Evolutionary conservation across 2,888 invertebrate species (phyloP).

Genomic region (Aleiodes testaceus): DNA sequence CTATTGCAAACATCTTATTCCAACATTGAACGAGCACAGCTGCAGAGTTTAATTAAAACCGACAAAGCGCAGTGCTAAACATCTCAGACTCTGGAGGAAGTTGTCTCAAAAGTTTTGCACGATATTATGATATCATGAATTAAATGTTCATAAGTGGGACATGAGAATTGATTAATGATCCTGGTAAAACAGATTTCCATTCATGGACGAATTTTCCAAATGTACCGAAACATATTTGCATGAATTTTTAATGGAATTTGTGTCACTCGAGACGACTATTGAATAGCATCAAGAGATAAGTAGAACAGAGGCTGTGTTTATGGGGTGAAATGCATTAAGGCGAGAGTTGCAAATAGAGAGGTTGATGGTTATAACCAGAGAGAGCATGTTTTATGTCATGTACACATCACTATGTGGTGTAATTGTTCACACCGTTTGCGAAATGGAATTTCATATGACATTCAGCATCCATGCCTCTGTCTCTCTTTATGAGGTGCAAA

Average conservation of each 20-base stretch:
- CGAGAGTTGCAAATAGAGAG: background rate
- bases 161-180: background rate
- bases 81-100: slow-evolving; percentile 17
- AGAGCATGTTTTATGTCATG: no score
- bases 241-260: no score
- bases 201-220: background rate
- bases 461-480: no score
- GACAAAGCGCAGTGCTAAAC: slow-evolving; percentile 42
- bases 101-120: slow-evolving; percentile 47
- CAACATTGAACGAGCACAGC: slow-evolving; percentile 48
- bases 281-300: no score
- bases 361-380: no score
- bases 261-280: no score
- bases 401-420: no score
- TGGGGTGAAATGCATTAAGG: background rate
- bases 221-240: background rate
- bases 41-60: slow-evolving; percentile 54
- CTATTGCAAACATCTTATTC: slow-evolving; percentile 34
- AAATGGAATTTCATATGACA: no score
- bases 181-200: background rate
- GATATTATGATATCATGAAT: slow-evolving; percentile 47
- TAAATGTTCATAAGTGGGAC: slow-evolving; percentile 47
- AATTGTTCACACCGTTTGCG: no score
- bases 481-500: no score
- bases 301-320: no score